Evolutionary conservation across 2,888 invertebrate genomes (phyloP).

Genomic region (Diadegma fenestrale): DNA sequence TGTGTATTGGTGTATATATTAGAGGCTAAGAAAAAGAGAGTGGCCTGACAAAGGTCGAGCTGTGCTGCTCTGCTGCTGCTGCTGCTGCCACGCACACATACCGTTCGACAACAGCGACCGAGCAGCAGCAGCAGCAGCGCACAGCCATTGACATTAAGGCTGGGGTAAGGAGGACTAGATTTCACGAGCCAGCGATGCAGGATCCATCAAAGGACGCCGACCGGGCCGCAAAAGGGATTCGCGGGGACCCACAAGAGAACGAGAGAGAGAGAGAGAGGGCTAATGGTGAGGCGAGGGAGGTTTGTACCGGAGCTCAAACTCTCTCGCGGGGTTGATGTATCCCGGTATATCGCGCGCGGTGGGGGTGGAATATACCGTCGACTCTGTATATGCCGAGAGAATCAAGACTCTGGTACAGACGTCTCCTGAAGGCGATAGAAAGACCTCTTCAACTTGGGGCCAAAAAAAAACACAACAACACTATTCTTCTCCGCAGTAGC

Average conservation of each 20-base stretch:
- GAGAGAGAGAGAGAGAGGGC: conserved; percentile 61
- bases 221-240: conserved; percentile 80
- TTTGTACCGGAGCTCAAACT: conserved; percentile 64
- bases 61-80: too few relatives aligned
- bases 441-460: conserved; percentile 37
- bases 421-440: conserved; percentile 40
- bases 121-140: conserved; percentile 70
- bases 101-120: conserved; percentile 65
- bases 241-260: conserved; percentile 68
- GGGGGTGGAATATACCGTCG: conserved; percentile 51
- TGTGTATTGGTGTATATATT: conserved; percentile 16
- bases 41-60: conserved; percentile 72
- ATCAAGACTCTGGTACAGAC: conserved; percentile 17
- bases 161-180: conserved; percentile 83
- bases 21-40: conserved; percentile 72
- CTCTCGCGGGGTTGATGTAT: conserved; percentile 59
- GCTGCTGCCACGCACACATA: conserved; percentile 73
- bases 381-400: conserved; percentile 35
- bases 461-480: conserved; percentile 2
- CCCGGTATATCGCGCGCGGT: conserved; percentile 45
- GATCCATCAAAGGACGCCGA: conserved; percentile 84
- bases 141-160: conserved; percentile 83
- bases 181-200: conserved; percentile 84
- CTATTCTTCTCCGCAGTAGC: conserved; percentile 32
- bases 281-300: conserved; percentile 56